Evolutionary conservation across 2,113 vertebrate species (phyloP), one percentile per base, ranked within the genome.

Genomic region (Acrocephalus kingi): DNA sequence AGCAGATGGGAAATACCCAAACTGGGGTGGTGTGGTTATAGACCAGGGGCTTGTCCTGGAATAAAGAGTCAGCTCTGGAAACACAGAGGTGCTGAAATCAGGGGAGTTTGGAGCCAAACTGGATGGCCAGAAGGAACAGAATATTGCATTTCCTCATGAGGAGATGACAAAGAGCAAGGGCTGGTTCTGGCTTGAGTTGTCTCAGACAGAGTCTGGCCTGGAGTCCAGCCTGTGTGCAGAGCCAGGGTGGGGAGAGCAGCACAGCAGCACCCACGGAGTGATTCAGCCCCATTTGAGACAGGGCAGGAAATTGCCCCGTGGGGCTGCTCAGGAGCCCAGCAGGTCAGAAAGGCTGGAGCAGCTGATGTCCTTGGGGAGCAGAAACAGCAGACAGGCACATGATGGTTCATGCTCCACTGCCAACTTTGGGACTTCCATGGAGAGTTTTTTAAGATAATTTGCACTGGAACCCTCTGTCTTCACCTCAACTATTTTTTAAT

Each of bases 401-500:
- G 54, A 9, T 23, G 51, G 37, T 8, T 64, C 69, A 1, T 15
- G 43, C 59, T 66, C 31, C 10, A 1, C n/a, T 67, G 18, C 27
- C 59, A n/a, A 2, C 59, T 62, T 73, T 4, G 35, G 37, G 39
- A 68, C 71, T 90, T 78, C 51, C 51, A 27, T 0, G 2, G 37
- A 25, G 39, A 18, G 4, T 1, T 88, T 61, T 46, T 64, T 1
- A 22, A 51, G 17, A 46, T 25, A 2, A n/a, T 71, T 78, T 33
- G 7, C 18, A 2, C 41, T 58, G 43, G 45, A 85, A 35, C 7
- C 6, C 27, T 75, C 33, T 67, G 3, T 58, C 30, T 33, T 68
- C n/a, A 61, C 16, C n/a, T 75, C 0, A 0, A 7, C 5, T 39
- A 0, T 15, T 39, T 61, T 33, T 39, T 35, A 3, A 43, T 89